Evolutionary conservation across 1,140 invertebrate genomes (phyloP).

Genomic region (Rhagoletis zephyria): DNA sequence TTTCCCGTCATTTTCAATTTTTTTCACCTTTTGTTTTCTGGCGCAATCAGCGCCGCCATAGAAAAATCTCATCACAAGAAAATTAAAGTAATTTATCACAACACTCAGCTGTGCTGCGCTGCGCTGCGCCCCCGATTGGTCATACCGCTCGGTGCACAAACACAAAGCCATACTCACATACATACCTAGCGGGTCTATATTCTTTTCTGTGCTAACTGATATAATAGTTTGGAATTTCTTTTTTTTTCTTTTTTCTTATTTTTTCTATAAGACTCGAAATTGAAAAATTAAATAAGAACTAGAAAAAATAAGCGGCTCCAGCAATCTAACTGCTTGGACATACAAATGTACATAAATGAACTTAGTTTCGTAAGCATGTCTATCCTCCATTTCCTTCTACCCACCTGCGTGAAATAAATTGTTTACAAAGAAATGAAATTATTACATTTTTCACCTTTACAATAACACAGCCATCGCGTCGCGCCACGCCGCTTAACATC

Average conservation of each 20-base stretch:
- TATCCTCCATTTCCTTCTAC: constrained; percentile 1
- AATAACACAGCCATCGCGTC: not conserved
- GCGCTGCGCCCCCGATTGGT: not conserved
- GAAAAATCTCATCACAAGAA: constrained; percentile 52
- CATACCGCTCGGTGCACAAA: not conserved
- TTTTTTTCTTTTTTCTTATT: not conserved
- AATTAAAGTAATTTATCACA: constrained; percentile 53
- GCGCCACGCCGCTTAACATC: not conserved
- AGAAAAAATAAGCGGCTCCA: not conserved
- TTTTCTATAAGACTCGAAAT: not conserved
- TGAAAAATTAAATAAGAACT: constrained; percentile 14
- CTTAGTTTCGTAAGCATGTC: not conserved
- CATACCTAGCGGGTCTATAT: not conserved
- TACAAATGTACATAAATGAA: not conserved
- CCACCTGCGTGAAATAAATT: constrained; percentile 50
- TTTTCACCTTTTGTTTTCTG: not conserved
- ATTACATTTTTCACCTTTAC: constrained; percentile 50
- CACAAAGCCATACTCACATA: not conserved
- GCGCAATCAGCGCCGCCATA: constrained; percentile 37
- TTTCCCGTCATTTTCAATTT: constrained; percentile 26
- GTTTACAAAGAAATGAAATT: constrained; percentile 50
- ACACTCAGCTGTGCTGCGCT: constrained; percentile 18
- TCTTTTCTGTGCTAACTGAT: not conserved
- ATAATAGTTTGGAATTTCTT: not conserved
- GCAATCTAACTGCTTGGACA: not conserved